Base-by-base conservation (phyloP, 2,113 vertebrate species). In the Zapus hudsonius region DNA sequence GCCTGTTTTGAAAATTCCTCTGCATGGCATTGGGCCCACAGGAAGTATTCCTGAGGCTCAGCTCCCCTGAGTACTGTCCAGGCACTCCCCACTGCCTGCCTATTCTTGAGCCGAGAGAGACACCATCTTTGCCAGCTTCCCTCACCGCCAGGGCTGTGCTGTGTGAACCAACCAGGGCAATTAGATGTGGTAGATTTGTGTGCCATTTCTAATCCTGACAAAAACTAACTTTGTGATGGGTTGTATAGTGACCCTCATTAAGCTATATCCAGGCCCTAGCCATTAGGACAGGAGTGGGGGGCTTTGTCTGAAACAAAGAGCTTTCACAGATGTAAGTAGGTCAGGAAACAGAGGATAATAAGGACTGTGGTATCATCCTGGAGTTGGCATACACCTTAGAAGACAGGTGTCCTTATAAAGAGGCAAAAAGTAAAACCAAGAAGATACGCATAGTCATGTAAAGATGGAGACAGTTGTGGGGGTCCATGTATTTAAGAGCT, bases 41-140 rank as follows among this genome's bases (percentile, higher is more conserved):
- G 17, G 7, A 19, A 7, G 7, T 0, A 0, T 27, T 64, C 72
- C n/a, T 6, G 10, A 47, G 78, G 0, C 8, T 61, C 1, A 10
- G 25, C 74, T 10, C 2, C 2, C 5, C 4, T 29, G 22, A 11
- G 31, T 61, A 22, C 59, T n/a, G 5, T 27, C n/a, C 22, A 10
- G 22, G 33, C 10, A 38, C n/a, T 38, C 19, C 8, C 15, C 33
- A 2, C 52, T 4, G 29, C 57, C 1, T 19, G 12, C 75, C 75
- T 90, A 40, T 23, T 72, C 55, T 69, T 31, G 19, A 3, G 29
- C 20, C 66, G 20, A 63, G 7, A 73, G 12, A 3, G 44, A 27
- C 2, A 42, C n/a, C 29, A 0, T 20, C 8, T 64, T 55, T 55
- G 72, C 47, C 76, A 61, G 22, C 7, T 25, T 57, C 19, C 33